Evolutionary conservation across 1,140 invertebrate genomes (phyloP).

Genomic region (Drosophila pseudoananassae): DNA sequence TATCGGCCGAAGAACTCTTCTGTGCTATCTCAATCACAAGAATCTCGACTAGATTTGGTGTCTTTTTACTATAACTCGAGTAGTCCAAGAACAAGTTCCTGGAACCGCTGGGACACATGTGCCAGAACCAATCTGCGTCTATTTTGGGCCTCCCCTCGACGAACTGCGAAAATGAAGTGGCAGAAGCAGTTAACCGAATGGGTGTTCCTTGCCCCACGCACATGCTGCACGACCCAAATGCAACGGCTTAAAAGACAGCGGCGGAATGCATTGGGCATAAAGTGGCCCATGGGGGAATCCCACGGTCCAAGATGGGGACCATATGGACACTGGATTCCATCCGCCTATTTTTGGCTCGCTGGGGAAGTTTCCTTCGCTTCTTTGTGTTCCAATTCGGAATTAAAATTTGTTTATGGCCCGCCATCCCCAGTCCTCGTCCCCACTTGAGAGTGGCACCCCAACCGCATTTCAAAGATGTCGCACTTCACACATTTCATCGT

Average conservation of each 20-base stretch:
- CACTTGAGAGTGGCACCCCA: neutral
- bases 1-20: constrained; percentile 10
- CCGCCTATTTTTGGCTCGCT: constrained; percentile 31
- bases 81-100: constrained; percentile 16
- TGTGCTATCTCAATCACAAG: constrained; percentile 10
- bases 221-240: constrained; percentile 4
- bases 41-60: neutral
- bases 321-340: constrained; percentile 22
- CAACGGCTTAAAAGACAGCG: neutral
- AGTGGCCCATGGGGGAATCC: constrained; percentile 27
- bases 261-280: constrained; percentile 5
- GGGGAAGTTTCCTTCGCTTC: constrained; percentile 1
- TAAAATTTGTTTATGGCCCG: constrained; percentile 37
- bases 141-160: constrained; percentile 27
- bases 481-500: constrained; percentile 36
- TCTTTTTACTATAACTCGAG: neutral
- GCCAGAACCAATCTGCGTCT: neutral
- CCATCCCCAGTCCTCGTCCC: neutral
- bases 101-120: constrained; percentile 10
- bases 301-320: constrained; percentile 23
- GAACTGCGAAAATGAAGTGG: constrained; percentile 33
- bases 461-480: constrained; percentile 26
- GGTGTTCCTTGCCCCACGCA: constrained; percentile 11
- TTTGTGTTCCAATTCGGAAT: constrained; percentile 7
- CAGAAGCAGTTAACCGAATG: constrained; percentile 24